Conservation (phyloP, 2,113 vertebrate genomes). For the Synodontis membranacea region DNA sequence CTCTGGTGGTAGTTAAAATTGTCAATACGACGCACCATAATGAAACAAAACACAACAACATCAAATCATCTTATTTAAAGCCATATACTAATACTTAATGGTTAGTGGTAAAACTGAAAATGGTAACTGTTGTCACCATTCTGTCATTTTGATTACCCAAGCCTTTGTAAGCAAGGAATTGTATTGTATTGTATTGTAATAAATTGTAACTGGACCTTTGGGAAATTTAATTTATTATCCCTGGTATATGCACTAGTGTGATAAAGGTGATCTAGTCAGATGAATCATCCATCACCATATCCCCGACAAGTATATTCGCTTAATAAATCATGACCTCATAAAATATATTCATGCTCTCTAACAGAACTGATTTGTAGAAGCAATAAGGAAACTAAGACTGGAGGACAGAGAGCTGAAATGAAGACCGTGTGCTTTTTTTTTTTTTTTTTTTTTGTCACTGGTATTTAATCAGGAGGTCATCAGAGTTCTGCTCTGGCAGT, state of each 20-base stretch:
- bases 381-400: neutral
- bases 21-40: neutral
- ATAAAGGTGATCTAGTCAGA: neutral
- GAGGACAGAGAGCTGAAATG: neutral
- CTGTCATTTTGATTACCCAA: neutral
- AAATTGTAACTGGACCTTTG: neutral
- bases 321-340: slow-evolving; percentile 15
- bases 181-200: neutral
- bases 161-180: neutral
- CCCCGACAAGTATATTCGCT: slow-evolving; percentile 1
- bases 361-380: neutral
- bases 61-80: neutral
- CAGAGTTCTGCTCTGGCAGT: neutral
- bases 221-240: neutral
- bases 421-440: neutral
- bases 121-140: neutral
- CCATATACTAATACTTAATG: neutral
- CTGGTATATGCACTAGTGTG: neutral
- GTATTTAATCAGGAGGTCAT: slow-evolving; percentile 8
- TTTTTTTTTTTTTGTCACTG: neutral
- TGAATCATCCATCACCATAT: slow-evolving; percentile 16
- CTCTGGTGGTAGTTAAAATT: neutral
- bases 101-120: neutral
- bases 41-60: neutral
- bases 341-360: slow-evolving; percentile 1